phyloP scores from a whole-genome alignment of 2,888 invertebrate species.

The Diogma glabrata region DNA sequence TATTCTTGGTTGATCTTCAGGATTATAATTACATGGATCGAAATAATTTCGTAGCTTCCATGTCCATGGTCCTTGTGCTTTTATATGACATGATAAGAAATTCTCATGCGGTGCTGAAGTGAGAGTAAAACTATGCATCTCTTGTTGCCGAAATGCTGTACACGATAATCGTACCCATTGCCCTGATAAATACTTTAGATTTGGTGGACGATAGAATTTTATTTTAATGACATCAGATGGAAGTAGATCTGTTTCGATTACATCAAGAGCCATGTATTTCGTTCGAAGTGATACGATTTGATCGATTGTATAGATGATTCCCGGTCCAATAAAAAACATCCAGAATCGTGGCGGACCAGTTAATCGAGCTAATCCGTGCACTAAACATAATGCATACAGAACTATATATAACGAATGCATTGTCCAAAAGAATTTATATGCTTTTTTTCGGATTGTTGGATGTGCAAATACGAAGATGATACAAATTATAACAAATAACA shows the following conservation, averaged over 20 bases:
- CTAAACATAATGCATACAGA: conserved; percentile 71
- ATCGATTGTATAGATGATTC: conserved; percentile 78
- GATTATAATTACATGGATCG: conserved; percentile 82
- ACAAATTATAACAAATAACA: conserved; percentile 82
- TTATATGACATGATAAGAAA: conserved; percentile 88
- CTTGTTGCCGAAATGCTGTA: conserved; percentile 76
- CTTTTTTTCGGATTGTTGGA: conserved; percentile 81
- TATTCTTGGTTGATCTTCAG: conserved; percentile 75
- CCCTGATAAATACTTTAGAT: conserved; percentile 87
- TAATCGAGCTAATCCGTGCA: conserved; percentile 83
- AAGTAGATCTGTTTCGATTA: conserved; percentile 82
- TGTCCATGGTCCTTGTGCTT: conserved; percentile 85
- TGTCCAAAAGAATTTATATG: conserved; percentile 92
- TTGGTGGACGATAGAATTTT: conserved; percentile 90
- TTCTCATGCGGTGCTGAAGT: conserved; percentile 95
- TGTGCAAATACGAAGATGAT: conserved; percentile 96
- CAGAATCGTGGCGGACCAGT: conserved; percentile 89
- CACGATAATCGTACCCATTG: conserved; percentile 90
- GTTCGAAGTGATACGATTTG: conserved; percentile 87
- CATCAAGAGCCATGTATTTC: conserved; percentile 83
- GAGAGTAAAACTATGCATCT: conserved; percentile 90
- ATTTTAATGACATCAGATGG: conserved; percentile 92
- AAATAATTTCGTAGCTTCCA: conserved; percentile 93
- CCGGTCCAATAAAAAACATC: conserved; percentile 88
- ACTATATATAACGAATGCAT: conserved; percentile 83